Conservation (phyloP, 92 coral and sea anemone species). For the Zoanthus solanderi region DNA sequence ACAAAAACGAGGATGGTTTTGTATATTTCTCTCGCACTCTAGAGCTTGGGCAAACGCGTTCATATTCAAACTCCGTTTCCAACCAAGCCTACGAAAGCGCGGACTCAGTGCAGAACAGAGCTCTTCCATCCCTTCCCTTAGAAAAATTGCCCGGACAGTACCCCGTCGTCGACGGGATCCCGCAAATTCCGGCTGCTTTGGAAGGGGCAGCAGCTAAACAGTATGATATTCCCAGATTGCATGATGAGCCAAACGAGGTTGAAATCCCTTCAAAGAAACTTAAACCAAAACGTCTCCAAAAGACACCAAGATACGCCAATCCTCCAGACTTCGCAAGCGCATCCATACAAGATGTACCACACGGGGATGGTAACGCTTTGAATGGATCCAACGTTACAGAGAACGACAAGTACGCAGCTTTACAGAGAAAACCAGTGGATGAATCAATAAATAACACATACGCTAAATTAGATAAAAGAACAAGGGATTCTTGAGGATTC, state of each 20-base stretch:
- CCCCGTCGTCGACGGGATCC: conserved; percentile 8
- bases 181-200: not conserved
- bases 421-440: not conserved
- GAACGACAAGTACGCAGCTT: conserved; percentile 9
- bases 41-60: not conserved
- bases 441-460: not conserved
- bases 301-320: not conserved
- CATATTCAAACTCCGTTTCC: conserved; percentile 13
- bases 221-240: conserved; percentile 17
- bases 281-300: not conserved
- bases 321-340: not conserved
- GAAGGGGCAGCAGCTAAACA: conserved; percentile 10
- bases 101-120: not conserved
- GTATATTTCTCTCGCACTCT: not conserved
- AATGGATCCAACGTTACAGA: not conserved
- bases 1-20: not conserved
- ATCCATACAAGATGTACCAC: not conserved
- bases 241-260: not conserved
- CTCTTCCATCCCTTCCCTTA: conserved; percentile 15
- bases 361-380: not conserved
- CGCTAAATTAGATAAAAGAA: conserved; percentile 3
- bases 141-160: conserved; percentile 36
- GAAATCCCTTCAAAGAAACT: not conserved
- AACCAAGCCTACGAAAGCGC: conserved; percentile 7
- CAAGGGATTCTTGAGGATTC: not conserved